These are phyloP conservation scores for Tetragonisca angustula DNA, from an alignment of 2,888 invertebrate species.

Conservation along the genomic window DNA sequence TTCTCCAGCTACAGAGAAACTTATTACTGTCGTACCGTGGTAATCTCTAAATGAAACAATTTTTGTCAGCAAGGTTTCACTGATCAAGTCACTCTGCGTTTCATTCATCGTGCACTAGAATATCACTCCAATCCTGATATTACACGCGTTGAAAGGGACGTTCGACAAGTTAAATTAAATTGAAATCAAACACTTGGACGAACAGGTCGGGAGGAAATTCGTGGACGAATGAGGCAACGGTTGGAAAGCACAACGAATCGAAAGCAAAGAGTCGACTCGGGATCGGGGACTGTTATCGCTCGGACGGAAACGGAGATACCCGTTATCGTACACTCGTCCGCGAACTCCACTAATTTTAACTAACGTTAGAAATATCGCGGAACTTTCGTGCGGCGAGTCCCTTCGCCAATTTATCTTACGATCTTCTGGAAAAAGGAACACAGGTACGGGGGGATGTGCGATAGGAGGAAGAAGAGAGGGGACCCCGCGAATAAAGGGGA, in stretches of 20 bases:
- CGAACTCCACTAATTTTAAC: conserved; percentile 70
- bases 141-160: no score
- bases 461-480: not conserved
- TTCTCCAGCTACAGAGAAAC: no score
- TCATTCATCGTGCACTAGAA: no score
- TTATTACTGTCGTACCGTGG: no score
- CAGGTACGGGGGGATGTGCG: not conserved
- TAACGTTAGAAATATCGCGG: conserved; percentile 71
- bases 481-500: not conserved
- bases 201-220: not conserved
- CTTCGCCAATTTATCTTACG: conserved; percentile 67
- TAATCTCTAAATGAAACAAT: no score
- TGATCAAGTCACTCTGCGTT: no score
- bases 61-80: no score
- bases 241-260: not conserved
- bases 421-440: conserved; percentile 38
- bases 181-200: no score
- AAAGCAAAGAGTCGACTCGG: not conserved
- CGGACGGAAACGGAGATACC: conserved; percentile 56
- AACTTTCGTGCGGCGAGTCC: conserved; percentile 65
- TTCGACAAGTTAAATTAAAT: no score
- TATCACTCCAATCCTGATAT: no score
- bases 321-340: conserved; percentile 66
- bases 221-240: no score
- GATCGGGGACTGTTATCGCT: conserved; percentile 26